Percentiles rank a stretch among this genome's conserved stretches.
These are phyloP conservation scores for Erythrolamprus reginae DNA, from an alignment of 2,113 vertebrate genomes.

Conservation along the genomic window DNA sequence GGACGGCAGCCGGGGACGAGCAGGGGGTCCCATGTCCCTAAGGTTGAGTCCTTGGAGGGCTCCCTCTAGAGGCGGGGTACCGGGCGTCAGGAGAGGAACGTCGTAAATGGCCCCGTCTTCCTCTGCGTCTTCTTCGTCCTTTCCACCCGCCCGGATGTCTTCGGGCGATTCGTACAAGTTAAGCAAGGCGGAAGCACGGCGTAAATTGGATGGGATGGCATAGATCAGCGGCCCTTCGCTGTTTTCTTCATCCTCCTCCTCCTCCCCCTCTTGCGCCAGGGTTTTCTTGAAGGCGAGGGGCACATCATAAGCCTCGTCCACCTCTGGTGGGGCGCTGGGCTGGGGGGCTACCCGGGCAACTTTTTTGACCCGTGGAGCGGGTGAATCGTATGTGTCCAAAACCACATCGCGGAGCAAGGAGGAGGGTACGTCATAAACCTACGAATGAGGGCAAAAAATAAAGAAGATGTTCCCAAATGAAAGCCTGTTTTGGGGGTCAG, in stretches of 20 bases:
- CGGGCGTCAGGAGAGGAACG: constrained; percentile 72
- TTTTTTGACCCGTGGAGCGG: constrained; percentile 50
- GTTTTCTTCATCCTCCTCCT: constrained; percentile 42
- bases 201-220: constrained; percentile 61
- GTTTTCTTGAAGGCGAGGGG: constrained; percentile 47
- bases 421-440: constrained; percentile 80
- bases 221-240: constrained; percentile 38
- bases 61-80: constrained; percentile 50
- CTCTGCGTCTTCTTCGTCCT: constrained; percentile 8
- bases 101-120: constrained; percentile 82
- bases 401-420: constrained; percentile 53
- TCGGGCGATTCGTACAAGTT: constrained; percentile 62
- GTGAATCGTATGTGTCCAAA: constrained; percentile 61
- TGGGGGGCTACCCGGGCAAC: constrained; percentile 10
- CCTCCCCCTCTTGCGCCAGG: constrained; percentile 31
- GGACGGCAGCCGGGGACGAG: constrained; percentile 78
- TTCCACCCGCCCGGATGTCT: constrained; percentile 51
- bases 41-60: constrained; percentile 46
- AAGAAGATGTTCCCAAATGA: not conserved
- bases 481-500: not conserved
- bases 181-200: constrained; percentile 59
- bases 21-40: constrained; percentile 51
- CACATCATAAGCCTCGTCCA: constrained; percentile 59
- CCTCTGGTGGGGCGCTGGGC: not conserved
- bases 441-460: not conserved